Conservation (phyloP, 2,113 vertebrate genomes). For the Microcebus jonahi region DNA sequence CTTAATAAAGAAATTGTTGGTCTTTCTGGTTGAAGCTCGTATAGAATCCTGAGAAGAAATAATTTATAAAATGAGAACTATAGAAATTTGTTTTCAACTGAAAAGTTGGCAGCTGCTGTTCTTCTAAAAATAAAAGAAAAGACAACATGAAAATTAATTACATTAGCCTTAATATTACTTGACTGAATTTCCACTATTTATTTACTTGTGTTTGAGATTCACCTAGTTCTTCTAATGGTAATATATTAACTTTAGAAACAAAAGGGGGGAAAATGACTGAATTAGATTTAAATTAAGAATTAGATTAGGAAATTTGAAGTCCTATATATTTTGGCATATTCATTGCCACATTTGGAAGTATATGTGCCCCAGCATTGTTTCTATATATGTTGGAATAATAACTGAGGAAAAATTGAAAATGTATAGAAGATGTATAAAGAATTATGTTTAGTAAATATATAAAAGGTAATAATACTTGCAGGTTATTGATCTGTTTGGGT, state of each 20-base stretch:
- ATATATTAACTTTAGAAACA: background rate
- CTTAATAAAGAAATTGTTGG: constrained; percentile 73
- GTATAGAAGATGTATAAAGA: constrained; percentile 35
- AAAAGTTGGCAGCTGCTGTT: constrained; percentile 13
- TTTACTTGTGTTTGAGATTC: constrained; percentile 23
- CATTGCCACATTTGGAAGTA: background rate
- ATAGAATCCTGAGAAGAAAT: constrained; percentile 34
- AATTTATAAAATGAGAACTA: constrained; percentile 63
- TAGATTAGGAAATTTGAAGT: background rate
- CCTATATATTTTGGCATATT: background rate
- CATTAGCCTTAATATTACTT: constrained; percentile 17
- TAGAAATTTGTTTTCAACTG: constrained; percentile 48
- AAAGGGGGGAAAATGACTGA: background rate
- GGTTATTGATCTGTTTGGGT: constrained; percentile 28
- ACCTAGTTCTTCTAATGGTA: background rate
- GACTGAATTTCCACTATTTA: background rate
- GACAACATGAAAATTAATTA: background rate
- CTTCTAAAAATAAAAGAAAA: background rate
- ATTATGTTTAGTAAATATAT: constrained; percentile 17
- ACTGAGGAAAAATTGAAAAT: constrained; percentile 3
- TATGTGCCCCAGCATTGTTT: background rate
- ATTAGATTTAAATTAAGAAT: constrained; percentile 16
- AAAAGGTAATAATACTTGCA: background rate
- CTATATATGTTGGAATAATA: background rate
- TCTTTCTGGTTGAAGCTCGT: constrained; percentile 76